Evolutionary conservation across 1,140 invertebrate genomes (phyloP), one percentile per base, ranked within the genome.

Genomic region (Cherax quadricarinatus): DNA sequence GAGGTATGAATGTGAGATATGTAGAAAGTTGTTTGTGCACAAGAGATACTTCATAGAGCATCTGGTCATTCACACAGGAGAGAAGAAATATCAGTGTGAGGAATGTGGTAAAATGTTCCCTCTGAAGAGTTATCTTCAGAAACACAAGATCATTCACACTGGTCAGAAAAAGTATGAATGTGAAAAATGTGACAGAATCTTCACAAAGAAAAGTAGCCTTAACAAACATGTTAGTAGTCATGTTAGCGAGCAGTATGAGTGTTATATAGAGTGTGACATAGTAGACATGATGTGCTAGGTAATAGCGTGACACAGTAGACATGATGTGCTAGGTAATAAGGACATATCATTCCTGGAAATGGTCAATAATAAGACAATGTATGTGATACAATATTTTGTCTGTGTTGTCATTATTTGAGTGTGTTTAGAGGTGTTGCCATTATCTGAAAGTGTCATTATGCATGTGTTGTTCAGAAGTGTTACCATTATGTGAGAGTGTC

Each of bases 101-200:
- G 57, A 53, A 57, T 83, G 81, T 83, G 81, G 81, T 4, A 83
- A 83, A 83, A 21, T 57, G 81, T 83, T 83, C 24, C 21, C n/a
- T 4, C 9, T 18, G 49, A 83, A 57, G 24, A 83, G 51, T 9
- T 18, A n/a, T 30, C 81, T 83, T 24, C 12, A 83, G 14, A 30
- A n/a, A 9, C 81, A 83, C 21, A 57, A 60, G 12, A 9, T n/a
- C 9, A 60, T 18, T 57, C 81, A 83, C 16, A 60, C 81, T 21
- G 81, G 81, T 53, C 48, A 57, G 51, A 30, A 83, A 83, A 53
- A 53, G 49, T 60, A 57, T 16, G 57, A 53, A 24, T 83, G 51
- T 24, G 24, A 66, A 1, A 18, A 66, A 66, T 66, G 62, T 66
- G 62, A 21, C 1, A 66, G 21, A 4, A 66, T 21, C 5, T 66